Percentiles rank a stretch among this genome's conserved stretches.
These are phyloP conservation scores for Diadema setosum DNA, from an alignment of 35 echinoderm and acorn worm genomes.

Conservation along the genomic window DNA sequence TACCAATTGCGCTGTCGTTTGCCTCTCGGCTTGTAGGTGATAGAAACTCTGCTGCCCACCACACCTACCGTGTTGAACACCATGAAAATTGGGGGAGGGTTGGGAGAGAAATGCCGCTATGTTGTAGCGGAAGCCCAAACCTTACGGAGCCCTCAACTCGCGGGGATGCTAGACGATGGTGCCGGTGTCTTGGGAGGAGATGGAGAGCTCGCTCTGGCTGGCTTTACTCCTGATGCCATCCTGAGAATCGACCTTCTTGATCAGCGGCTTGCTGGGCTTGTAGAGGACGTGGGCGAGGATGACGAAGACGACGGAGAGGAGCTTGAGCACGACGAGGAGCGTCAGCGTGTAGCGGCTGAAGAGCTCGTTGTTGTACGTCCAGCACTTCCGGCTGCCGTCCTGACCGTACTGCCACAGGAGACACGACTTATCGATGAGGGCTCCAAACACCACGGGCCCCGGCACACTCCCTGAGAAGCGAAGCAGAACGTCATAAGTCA, in stretches of 20 bases:
- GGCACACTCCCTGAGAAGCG: slow-evolving; percentile 58
- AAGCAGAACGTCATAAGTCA: too few relatives aligned
- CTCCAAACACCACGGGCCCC: slow-evolving; percentile 71
- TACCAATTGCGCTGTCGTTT: too few relatives aligned
- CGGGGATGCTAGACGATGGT: too few relatives aligned
- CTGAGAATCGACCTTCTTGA: background rate
- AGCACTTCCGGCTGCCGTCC: slow-evolving; percentile 16
- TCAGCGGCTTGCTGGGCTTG: background rate
- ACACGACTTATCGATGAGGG: slow-evolving; percentile 68
- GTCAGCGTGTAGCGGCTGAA: slow-evolving; percentile 4
- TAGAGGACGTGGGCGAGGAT: background rate
- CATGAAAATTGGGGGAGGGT: too few relatives aligned
- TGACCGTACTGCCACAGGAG: slow-evolving; percentile 59
- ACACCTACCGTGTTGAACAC: too few relatives aligned
- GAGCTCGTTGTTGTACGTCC: slow-evolving; percentile 60
- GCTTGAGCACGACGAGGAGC: background rate
- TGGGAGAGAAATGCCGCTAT: too few relatives aligned
- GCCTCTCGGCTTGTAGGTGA: too few relatives aligned
- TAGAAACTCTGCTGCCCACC: too few relatives aligned
- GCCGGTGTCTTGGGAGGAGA: background rate
- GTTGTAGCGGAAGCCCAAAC: too few relatives aligned
- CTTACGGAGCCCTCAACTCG: too few relatives aligned
- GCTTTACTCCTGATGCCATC: too few relatives aligned
- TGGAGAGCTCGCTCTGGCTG: background rate
- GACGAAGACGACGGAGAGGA: background rate